Evolutionary conservation across 2,888 invertebrate genomes (phyloP).

Genomic region (Globia sparganii): DNA sequence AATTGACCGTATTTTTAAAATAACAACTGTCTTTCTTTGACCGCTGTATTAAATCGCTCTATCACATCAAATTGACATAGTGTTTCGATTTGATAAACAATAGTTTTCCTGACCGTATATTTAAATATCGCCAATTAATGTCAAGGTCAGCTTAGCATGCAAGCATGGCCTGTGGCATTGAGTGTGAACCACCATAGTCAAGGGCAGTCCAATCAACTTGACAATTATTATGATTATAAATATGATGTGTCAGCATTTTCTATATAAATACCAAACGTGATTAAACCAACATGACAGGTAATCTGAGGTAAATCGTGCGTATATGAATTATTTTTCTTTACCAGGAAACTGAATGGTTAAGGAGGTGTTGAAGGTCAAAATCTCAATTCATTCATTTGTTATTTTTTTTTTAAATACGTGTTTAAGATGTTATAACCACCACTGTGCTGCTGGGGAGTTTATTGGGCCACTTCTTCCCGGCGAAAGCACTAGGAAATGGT

Average conservation of each 20-base stretch:
- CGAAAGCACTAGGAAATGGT: too few relatives aligned
- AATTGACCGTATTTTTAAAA: too few relatives aligned
- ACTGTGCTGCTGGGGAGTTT: too few relatives aligned
- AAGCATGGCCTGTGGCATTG: neutral
- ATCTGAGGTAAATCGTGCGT: neutral
- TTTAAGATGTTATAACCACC: too few relatives aligned
- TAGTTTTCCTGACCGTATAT: neutral
- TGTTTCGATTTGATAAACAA: too few relatives aligned
- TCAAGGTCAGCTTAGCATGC: neutral
- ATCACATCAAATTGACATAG: neutral
- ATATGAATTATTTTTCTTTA: neutral
- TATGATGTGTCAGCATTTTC: conserved; percentile 4
- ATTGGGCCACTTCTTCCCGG: too few relatives aligned
- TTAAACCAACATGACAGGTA: neutral
- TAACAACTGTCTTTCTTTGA: too few relatives aligned
- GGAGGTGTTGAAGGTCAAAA: neutral
- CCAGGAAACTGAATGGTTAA: neutral
- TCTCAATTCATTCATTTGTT: too few relatives aligned
- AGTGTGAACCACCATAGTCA: conserved; percentile 5
- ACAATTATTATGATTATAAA: conserved; percentile 5
- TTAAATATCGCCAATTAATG: neutral
- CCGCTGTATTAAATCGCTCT: too few relatives aligned
- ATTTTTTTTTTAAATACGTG: too few relatives aligned
- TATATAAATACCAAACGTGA: neutral
- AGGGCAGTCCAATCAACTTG: conserved; percentile 14